Conservation (phyloP, 2,797 vertebrate genomes). For the Dromococcyx pavoninus region DNA sequence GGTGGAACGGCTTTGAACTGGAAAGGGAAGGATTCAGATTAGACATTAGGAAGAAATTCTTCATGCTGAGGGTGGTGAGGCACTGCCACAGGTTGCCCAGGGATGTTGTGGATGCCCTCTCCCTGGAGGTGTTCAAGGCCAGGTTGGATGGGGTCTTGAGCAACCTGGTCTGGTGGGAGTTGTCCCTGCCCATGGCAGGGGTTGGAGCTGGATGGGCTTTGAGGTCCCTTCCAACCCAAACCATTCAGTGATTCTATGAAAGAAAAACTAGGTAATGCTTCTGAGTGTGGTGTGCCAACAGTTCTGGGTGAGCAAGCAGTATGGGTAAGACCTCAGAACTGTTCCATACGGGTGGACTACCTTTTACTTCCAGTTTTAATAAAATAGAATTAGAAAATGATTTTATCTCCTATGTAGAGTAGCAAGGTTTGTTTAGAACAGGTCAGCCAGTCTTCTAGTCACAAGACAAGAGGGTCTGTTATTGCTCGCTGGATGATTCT, state of each 20-base stretch:
- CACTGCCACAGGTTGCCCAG: too few relatives aligned
- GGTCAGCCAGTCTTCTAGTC: neutral
- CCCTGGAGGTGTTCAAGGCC: too few relatives aligned
- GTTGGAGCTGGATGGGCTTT: too few relatives aligned
- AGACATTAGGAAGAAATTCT: too few relatives aligned
- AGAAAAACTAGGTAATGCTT: neutral
- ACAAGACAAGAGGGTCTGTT: neutral
- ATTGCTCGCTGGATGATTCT: neutral
- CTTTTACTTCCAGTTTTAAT: neutral
- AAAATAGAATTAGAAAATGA: neutral
- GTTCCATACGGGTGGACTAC: neutral
- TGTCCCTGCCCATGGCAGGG: too few relatives aligned
- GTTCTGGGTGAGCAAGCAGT: neutral
- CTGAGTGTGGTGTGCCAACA: neutral
- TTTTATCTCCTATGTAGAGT: neutral
- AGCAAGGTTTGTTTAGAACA: neutral
- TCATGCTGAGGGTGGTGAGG: too few relatives aligned
- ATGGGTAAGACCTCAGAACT: neutral
- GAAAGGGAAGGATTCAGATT: too few relatives aligned
- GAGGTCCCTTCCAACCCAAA: too few relatives aligned
- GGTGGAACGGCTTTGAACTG: too few relatives aligned
- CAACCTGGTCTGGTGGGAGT: too few relatives aligned
- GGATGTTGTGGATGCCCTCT: too few relatives aligned
- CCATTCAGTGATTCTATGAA: neutral
- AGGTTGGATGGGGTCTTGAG: too few relatives aligned